These are phyloP conservation scores for Amphipoea oculea DNA, from an alignment of 2,888 invertebrate species.

Conservation along the genomic window DNA sequence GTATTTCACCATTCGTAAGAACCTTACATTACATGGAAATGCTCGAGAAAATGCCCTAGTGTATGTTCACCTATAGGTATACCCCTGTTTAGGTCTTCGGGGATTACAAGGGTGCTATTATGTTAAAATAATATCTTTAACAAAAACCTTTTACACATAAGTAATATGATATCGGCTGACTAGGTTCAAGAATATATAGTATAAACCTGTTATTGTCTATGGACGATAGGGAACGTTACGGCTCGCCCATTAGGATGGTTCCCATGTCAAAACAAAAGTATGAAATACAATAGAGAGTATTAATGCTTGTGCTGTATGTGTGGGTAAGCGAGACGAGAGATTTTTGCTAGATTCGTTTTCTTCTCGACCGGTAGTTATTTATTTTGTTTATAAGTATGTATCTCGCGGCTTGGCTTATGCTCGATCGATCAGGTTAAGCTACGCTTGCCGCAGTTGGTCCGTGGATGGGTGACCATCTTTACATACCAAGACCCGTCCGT, in stretches of 20 bases:
- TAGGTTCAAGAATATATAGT: neutral
- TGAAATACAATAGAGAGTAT: slow-evolving; percentile 52
- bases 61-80: no score
- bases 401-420: no score
- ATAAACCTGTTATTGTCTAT: slow-evolving; percentile 60
- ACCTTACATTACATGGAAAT: no score
- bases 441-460: no score
- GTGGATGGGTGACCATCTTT: no score
- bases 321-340: neutral
- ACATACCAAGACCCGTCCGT: no score
- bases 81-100: neutral
- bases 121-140: neutral
- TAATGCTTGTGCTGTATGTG: slow-evolving; percentile 3
- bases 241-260: slow-evolving; percentile 60
- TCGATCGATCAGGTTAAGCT: no score
- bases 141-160: neutral
- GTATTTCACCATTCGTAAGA: no score
- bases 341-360: no score
- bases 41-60: no score
- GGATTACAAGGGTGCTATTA: neutral
- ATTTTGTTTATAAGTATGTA: no score
- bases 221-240: slow-evolving; percentile 57
- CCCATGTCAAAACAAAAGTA: slow-evolving; percentile 69
- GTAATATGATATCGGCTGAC: slow-evolving; percentile 22
- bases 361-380: neutral